phyloP scores from a whole-genome alignment of 2,888 invertebrate genomes.

The Thymelicus lineola region DNA sequence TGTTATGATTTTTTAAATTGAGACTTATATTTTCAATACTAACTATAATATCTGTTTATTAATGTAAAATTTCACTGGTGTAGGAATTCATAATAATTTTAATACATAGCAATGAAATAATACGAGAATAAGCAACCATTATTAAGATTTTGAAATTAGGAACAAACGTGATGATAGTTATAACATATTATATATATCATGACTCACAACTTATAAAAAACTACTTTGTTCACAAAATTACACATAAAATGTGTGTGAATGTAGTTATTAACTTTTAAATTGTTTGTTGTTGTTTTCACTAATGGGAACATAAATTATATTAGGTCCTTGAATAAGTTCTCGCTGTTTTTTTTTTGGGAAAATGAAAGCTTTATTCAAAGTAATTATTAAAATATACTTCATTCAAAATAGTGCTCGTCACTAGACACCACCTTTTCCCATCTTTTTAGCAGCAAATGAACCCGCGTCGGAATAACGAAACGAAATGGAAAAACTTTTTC shows the following conservation, averaged over 20 bases:
- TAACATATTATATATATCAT: background rate
- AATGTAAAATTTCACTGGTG: background rate
- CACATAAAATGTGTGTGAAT: background rate
- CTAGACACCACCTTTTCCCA: too few species aligned
- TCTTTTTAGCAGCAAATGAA: too few species aligned
- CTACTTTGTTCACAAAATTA: background rate
- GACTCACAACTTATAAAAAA: background rate
- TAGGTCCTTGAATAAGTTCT: too few species aligned
- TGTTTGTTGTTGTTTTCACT: too few species aligned
- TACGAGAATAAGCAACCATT: background rate
- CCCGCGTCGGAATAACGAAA: too few species aligned
- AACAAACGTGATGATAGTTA: background rate
- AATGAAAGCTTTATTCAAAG: too few species aligned
- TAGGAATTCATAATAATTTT: conserved; percentile 8
- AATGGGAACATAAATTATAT: too few species aligned
- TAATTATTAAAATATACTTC: too few species aligned
- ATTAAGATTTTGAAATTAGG: background rate
- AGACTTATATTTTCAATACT: background rate
- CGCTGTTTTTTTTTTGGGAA: too few species aligned
- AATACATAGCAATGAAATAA: background rate
- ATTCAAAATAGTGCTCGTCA: too few species aligned
- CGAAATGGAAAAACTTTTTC: too few species aligned
- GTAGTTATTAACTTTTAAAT: background rate
- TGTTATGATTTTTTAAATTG: conserved; percentile 4
- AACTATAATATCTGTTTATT: background rate